phyloP scores from a whole-genome alignment of 1,140 invertebrate genomes.

The Panulirus ornatus region DNA sequence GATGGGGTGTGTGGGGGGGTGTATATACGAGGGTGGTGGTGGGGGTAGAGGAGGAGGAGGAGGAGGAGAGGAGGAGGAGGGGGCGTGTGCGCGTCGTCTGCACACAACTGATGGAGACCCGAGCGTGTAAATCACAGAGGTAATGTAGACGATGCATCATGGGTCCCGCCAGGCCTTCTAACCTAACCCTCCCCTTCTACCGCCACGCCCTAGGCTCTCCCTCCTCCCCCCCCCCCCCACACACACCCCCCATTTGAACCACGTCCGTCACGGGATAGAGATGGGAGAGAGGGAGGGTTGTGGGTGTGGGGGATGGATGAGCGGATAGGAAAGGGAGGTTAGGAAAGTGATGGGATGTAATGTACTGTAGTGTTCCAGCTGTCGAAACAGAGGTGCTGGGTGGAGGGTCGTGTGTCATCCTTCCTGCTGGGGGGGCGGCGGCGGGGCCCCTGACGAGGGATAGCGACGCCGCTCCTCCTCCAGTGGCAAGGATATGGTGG shows the following conservation, averaged over 20 bases:
- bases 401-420: conserved; percentile 22
- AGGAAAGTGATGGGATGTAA: background rate
- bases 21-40: no score
- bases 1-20: no score
- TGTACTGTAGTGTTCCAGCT: background rate
- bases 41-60: no score
- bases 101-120: conserved; percentile 63
- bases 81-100: conserved; percentile 50
- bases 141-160: conserved; percentile 72
- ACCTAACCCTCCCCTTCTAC: background rate
- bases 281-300: background rate
- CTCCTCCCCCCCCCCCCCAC: background rate
- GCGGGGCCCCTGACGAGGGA: no score
- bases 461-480: no score
- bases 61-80: no score
- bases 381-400: conserved; percentile 36
- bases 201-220: conserved; percentile 4
- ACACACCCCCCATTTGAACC: background rate
- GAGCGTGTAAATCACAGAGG: conserved; percentile 69
- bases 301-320: background rate
- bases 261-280: conserved; percentile 16
- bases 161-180: background rate
- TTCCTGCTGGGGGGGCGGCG: background rate
- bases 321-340: background rate
- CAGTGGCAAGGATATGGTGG: background rate